Conservation (phyloP, 2,113 vertebrate genomes). For the Colaptes auratus region DNA sequence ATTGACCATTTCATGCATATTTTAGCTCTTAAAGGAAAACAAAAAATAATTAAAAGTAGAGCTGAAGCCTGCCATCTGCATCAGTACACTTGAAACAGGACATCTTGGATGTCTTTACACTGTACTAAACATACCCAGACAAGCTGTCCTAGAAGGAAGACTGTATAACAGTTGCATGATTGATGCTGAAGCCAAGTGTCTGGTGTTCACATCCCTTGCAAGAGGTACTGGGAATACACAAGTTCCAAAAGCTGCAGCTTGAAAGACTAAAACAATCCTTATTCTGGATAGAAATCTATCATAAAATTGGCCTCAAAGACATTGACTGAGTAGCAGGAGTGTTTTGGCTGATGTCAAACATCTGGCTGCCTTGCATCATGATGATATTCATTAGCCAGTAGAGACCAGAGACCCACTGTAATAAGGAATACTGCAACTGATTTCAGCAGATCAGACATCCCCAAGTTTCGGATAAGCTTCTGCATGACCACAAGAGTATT, state of each 20-base stretch:
- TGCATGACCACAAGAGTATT: neutral
- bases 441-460: neutral
- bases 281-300: neutral
- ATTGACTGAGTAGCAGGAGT: neutral
- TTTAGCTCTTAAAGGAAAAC: neutral
- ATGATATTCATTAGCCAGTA: neutral
- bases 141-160: neutral
- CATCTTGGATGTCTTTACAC: neutral
- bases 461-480: neutral
- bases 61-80: neutral
- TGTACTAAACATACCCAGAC: neutral
- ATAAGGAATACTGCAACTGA: neutral
- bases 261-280: neutral
- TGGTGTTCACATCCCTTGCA: neutral
- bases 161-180: neutral
- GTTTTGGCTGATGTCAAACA: neutral
- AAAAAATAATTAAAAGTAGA: neutral
- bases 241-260: conserved; percentile 9
- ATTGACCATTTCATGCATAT: neutral
- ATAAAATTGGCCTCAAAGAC: neutral
- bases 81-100: neutral
- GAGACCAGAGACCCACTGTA: neutral
- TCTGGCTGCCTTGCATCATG: neutral
- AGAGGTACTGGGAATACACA: neutral
- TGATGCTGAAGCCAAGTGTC: conserved; percentile 14